Percentiles rank a stretch among this genome's conserved stretches.
Conservation (phyloP, 2,797 vertebrate genomes). For the Sebastes jordani region DNA sequence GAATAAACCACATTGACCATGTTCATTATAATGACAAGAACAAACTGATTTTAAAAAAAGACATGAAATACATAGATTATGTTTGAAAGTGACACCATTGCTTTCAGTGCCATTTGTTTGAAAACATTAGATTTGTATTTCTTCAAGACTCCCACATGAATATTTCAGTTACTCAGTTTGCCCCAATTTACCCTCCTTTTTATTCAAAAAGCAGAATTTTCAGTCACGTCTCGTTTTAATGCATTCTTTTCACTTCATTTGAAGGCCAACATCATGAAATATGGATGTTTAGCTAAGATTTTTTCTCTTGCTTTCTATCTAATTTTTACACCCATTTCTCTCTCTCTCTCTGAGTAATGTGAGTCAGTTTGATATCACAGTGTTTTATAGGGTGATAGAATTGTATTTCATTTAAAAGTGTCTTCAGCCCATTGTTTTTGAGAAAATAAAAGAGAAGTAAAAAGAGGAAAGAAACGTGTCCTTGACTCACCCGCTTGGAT, state of each 20-base stretch:
- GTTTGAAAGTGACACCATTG: background rate
- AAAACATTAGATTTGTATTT: background rate
- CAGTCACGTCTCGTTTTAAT: background rate
- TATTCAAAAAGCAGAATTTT: background rate
- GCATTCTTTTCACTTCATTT: background rate
- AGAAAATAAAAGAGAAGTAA: background rate
- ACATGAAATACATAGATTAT: background rate
- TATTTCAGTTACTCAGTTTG: background rate
- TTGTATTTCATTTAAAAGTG: background rate
- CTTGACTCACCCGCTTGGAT: constrained; percentile 68
- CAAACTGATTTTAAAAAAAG: background rate
- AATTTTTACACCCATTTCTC: background rate
- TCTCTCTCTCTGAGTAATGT: background rate
- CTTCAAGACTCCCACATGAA: background rate
- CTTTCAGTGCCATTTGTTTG: background rate
- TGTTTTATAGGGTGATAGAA: background rate
- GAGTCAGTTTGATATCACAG: background rate
- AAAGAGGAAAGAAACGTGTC: background rate
- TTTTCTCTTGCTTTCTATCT: background rate
- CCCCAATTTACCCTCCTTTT: background rate
- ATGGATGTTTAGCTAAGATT: background rate
- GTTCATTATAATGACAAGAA: background rate
- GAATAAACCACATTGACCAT: background rate
- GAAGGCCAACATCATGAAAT: background rate
- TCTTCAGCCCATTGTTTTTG: background rate